A percentile compares a stretch with the other conserved stretches of the same genome.
Evolutionary conservation across 1,140 invertebrate species (phyloP).

Genomic region (Metaphire vulgaris): DNA sequence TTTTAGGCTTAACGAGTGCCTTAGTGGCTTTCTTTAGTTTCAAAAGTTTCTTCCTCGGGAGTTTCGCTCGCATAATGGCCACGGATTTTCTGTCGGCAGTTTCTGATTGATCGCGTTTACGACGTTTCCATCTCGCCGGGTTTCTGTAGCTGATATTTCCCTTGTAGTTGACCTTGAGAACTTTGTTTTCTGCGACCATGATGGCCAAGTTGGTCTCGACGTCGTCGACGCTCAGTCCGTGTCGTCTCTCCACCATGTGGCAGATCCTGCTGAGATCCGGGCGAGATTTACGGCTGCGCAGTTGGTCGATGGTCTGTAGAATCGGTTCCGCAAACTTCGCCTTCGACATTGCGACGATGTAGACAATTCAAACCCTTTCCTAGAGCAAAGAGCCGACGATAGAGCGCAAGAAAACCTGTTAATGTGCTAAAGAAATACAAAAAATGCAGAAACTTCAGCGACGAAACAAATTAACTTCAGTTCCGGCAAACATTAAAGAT

Average conservation of each 20-base stretch:
- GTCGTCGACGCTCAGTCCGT: constrained; percentile 64
- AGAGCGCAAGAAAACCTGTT: no score
- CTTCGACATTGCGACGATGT: constrained; percentile 43
- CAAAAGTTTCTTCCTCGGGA: constrained; percentile 35
- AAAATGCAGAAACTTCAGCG: no score
- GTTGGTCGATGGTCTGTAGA: constrained; percentile 74
- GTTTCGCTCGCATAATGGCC: constrained; percentile 43
- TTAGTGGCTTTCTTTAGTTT: constrained; percentile 40
- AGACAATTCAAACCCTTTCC: no score
- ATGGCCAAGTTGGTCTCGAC: constrained; percentile 67
- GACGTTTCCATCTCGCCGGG: constrained; percentile 56
- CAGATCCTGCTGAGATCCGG: constrained; percentile 74
- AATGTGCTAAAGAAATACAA: no score
- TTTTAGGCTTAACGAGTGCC: constrained; percentile 26
- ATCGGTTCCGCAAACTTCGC: constrained; percentile 66
- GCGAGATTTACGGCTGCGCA: constrained; percentile 70
- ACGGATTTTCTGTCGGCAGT: constrained; percentile 37
- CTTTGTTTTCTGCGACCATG: constrained; percentile 67
- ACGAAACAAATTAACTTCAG: no score
- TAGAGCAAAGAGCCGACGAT: no score
- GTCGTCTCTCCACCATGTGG: constrained; percentile 68
- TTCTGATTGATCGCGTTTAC: background rate
- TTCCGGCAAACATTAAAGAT: no score
- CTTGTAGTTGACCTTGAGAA: constrained; percentile 79
- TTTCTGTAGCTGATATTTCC: constrained; percentile 75